These are phyloP conservation scores for Mobula hypostoma DNA, from an alignment of 2,113 vertebrate genomes.

Conservation along the genomic window DNA sequence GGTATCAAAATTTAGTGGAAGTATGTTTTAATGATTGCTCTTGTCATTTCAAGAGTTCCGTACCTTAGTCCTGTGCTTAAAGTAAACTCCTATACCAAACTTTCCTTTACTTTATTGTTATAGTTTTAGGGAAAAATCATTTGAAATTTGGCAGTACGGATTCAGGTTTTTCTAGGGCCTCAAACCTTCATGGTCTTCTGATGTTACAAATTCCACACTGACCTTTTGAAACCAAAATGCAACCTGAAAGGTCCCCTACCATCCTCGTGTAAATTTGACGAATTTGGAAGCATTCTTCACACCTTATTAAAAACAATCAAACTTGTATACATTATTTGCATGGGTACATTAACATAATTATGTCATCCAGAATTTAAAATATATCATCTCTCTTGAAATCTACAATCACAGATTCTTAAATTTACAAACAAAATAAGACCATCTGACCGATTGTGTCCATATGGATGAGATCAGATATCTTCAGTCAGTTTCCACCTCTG, in stretches of 20 bases:
- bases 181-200: background rate
- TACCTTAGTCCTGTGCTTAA: background rate
- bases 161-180: background rate
- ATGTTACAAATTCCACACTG: background rate
- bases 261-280: background rate
- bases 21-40: too few relatives aligned
- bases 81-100: background rate
- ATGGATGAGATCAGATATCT: too few relatives aligned
- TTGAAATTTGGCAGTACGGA: background rate
- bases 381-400: background rate
- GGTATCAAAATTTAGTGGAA: too few relatives aligned
- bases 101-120: background rate
- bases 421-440: too few relatives aligned
- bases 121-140: background rate
- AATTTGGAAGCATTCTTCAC: background rate
- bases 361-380: background rate
- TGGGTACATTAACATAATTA: background rate
- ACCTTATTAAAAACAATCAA: background rate
- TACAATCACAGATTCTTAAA: too few relatives aligned
- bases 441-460: too few relatives aligned
- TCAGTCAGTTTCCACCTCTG: too few relatives aligned
- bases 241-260: background rate
- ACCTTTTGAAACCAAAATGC: background rate
- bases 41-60: background rate
- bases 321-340: background rate